phyloP scores from a whole-genome alignment of 1,140 invertebrate species.

The Drosophila orena region DNA sequence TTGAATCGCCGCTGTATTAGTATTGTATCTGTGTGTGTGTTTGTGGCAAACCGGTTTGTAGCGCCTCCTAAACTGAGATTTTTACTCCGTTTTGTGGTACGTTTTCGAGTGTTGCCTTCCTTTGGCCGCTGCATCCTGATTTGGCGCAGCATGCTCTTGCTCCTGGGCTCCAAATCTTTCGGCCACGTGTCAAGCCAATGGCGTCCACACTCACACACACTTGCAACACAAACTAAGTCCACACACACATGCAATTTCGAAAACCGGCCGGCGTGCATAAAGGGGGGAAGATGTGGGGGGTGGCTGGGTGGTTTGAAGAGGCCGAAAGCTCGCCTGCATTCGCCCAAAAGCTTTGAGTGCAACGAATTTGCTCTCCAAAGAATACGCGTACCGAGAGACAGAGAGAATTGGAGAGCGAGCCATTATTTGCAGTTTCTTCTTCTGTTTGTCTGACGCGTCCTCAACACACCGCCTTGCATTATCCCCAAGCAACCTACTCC shows the following conservation, averaged over 20 bases:
- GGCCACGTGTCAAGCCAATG: slow-evolving; percentile 78
- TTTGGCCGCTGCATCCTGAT: slow-evolving; percentile 19
- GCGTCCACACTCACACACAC: slow-evolving; percentile 61
- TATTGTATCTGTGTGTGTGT: slow-evolving; percentile 21
- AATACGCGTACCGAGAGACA: slow-evolving; percentile 2
- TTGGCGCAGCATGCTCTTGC: slow-evolving; percentile 30
- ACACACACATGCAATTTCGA: slow-evolving; percentile 50
- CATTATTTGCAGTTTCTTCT: slow-evolving; percentile 77
- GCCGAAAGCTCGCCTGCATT: slow-evolving; percentile 62
- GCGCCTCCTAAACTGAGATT: slow-evolving; percentile 42
- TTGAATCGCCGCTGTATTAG: slow-evolving; percentile 23
- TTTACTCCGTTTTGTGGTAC: slow-evolving; percentile 14
- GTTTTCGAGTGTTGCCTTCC: slow-evolving; percentile 72
- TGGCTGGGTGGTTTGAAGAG: slow-evolving; percentile 7
- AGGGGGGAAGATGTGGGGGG: slow-evolving; percentile 39
- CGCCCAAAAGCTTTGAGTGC: slow-evolving; percentile 68
- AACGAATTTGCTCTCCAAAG: slow-evolving; percentile 41
- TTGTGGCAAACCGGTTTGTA: slow-evolving; percentile 66
- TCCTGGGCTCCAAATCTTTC: slow-evolving; percentile 63
- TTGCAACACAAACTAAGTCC: slow-evolving; percentile 22
- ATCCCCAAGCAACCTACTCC: slow-evolving; percentile 1
- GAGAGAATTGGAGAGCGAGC: slow-evolving; percentile 36
- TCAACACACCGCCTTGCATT: slow-evolving; percentile 23
- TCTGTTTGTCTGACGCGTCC: slow-evolving; percentile 51
- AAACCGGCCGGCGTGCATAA: slow-evolving; percentile 71